Conservation (phyloP, 2,113 vertebrate genomes). For the Proteles cristata region DNA sequence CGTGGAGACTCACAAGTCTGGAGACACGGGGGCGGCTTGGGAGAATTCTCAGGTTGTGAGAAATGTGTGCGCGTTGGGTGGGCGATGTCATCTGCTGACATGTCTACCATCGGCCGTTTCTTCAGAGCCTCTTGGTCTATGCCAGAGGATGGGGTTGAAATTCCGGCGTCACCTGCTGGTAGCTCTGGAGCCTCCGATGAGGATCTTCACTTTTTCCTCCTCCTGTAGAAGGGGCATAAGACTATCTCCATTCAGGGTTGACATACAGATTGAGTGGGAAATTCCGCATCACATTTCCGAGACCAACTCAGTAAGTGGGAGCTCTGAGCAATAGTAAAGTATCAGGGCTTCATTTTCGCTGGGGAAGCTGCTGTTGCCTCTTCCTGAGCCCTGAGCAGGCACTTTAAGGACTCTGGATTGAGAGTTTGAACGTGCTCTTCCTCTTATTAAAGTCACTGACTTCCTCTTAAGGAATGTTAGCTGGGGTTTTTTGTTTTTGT, state of each 20-base stretch:
- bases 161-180: background rate
- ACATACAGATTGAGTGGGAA: background rate
- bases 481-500: background rate
- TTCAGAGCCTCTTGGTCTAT: background rate
- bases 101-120: rapidly evolving
- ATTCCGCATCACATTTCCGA: background rate
- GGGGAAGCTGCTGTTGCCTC: background rate
- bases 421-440: background rate
- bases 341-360: background rate
- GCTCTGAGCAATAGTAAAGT: background rate
- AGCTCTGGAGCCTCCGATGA: background rate
- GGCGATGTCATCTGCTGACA: rapidly evolving
- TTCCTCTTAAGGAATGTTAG: background rate
- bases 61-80: background rate
- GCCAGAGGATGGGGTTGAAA: background rate
- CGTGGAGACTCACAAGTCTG: background rate
- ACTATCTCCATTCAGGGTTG: background rate
- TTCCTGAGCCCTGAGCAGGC: background rate
- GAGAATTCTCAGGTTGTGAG: background rate
- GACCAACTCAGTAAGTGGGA: background rate
- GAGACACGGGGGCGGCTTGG: background rate
- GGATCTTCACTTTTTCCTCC: background rate
- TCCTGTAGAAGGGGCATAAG: background rate
- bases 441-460: background rate
- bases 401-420: background rate